phyloP scores from a whole-genome alignment of 2,888 invertebrate species.

The Eledone cirrhosa region DNA sequence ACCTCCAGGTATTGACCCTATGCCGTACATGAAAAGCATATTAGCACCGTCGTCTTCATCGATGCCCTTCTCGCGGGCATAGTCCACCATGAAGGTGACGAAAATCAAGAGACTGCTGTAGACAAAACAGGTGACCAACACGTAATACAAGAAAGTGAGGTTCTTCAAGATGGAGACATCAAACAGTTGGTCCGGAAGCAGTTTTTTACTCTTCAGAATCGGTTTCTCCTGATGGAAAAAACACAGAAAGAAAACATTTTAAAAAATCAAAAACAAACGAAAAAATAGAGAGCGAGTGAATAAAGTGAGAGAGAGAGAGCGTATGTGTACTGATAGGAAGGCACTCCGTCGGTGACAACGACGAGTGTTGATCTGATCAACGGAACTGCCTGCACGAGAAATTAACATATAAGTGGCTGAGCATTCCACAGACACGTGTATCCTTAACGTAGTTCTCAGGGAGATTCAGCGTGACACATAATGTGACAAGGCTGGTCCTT shows the following conservation, averaged over 20 bases:
- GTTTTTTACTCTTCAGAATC: neutral
- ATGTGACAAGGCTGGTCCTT: too few species aligned
- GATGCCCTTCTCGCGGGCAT: neutral
- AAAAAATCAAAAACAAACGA: neutral
- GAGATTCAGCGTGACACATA: too few species aligned
- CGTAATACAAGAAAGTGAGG: slow-evolving; percentile 7
- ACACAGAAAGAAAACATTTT: too few species aligned
- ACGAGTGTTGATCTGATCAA: too few species aligned
- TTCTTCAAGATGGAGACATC: neutral
- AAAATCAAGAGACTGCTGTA: slow-evolving; percentile 18
- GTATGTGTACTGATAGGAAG: neutral
- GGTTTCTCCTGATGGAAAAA: neutral
- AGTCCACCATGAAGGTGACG: slow-evolving; percentile 21
- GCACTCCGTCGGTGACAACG: too few species aligned
- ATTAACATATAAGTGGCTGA: too few species aligned
- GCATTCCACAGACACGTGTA: too few species aligned
- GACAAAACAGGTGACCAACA: neutral
- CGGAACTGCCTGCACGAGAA: too few species aligned
- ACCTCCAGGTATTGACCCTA: slow-evolving; percentile 8
- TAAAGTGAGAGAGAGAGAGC: neutral
- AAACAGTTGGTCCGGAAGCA: neutral
- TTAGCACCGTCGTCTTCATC: neutral
- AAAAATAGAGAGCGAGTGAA: neutral
- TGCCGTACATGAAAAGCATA: slow-evolving; percentile 14
- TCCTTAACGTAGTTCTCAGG: too few species aligned